phyloP scores from a whole-genome alignment of 2,888 invertebrate genomes.

The Calliscelio sp. region DNA sequence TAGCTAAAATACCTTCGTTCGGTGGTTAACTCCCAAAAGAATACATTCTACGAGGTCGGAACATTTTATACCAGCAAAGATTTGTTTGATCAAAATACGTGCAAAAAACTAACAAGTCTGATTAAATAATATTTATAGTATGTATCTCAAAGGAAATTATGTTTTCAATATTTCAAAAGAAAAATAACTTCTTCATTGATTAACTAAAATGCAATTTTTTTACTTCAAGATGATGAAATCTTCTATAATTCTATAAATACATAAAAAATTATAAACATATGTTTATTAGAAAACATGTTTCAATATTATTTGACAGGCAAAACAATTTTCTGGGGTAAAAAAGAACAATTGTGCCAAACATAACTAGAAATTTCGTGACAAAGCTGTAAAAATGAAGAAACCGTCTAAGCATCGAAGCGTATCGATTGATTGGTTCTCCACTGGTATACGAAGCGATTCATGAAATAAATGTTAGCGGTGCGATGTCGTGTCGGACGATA shows the following conservation, averaged over 20 bases:
- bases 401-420: conserved; percentile 27
- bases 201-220: too few relatives aligned
- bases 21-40: conserved; percentile 34
- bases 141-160: conserved; percentile 1
- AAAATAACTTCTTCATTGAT: not conserved
- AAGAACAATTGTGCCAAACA: not conserved
- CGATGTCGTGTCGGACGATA: conserved; percentile 51
- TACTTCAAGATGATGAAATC: too few relatives aligned
- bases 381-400: conserved; percentile 20
- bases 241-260: too few relatives aligned
- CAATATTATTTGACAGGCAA: too few relatives aligned
- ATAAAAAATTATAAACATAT: too few relatives aligned
- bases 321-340: too few relatives aligned
- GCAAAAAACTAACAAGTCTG: not conserved
- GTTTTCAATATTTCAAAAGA: not conserved
- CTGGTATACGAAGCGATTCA: conserved; percentile 34
- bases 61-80: conserved; percentile 27
- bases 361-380: not conserved
- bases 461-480: conserved; percentile 47
- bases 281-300: too few relatives aligned
- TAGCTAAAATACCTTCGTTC: conserved; percentile 33
- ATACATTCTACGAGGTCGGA: not conserved
- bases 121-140: not conserved
- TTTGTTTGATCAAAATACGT: conserved; percentile 40
- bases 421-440: conserved; percentile 51